Evolutionary conservation across 2,113 vertebrate species (phyloP).

Genomic region (Lates calcarifer): DNA sequence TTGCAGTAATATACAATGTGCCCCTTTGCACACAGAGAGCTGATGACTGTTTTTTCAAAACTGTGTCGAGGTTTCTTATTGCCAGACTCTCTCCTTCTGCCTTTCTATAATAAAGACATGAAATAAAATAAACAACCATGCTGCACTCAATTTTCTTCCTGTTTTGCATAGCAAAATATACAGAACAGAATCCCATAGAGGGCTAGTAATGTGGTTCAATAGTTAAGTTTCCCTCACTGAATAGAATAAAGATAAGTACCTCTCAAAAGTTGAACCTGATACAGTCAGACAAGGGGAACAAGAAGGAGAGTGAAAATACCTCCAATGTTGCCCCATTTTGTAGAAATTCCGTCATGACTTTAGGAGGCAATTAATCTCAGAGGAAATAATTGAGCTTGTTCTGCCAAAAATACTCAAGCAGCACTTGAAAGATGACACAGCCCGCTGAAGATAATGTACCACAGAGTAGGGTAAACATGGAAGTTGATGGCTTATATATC

Average conservation of each 20-base stretch:
- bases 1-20: conserved; percentile 27
- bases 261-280: conserved; percentile 20
- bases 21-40: conserved; percentile 10
- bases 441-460: conserved; percentile 54
- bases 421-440: conserved; percentile 67
- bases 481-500: conserved; percentile 55
- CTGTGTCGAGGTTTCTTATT: neutral
- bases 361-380: conserved; percentile 71
- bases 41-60: conserved; percentile 1
- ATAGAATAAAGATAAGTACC: neutral
- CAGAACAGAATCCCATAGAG: neutral
- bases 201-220: neutral
- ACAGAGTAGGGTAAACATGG: conserved; percentile 53
- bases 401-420: conserved; percentile 66
- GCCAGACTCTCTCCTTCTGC: neutral
- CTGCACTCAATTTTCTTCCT: conserved; percentile 10
- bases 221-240: conserved; percentile 12
- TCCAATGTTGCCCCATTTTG: conserved; percentile 64
- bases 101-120: conserved; percentile 17
- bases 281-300: conserved; percentile 23
- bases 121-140: conserved; percentile 20
- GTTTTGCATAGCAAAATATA: conserved; percentile 8
- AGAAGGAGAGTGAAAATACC: conserved; percentile 46
- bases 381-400: conserved; percentile 72
- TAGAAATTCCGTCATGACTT: conserved; percentile 58